A percentile compares a stretch with the other conserved stretches of the same genome.
Conservation (phyloP, 2,888 invertebrate genomes). For the Troides oblongomaculatus region DNA sequence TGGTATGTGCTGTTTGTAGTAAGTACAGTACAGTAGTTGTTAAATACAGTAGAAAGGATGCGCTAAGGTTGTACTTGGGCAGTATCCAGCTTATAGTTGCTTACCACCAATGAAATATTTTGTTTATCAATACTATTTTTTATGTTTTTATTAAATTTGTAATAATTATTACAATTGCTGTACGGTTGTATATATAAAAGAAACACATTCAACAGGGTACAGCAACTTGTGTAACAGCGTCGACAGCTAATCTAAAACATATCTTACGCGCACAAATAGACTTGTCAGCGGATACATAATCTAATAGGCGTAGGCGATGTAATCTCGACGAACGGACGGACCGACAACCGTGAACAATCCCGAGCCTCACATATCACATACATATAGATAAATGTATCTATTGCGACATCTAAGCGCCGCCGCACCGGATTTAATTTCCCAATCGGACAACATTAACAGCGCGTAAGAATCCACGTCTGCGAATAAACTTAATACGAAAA, state of each 20-base stretch:
- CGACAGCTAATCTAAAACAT: conserved; percentile 45
- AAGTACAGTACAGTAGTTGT: no score
- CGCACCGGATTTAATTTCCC: conserved; percentile 31
- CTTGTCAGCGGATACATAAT: conserved; percentile 57
- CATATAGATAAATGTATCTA: conserved; percentile 28
- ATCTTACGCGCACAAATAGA: conserved; percentile 53
- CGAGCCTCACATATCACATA: conserved; percentile 34
- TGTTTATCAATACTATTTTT: no score
- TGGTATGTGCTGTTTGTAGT: no score
- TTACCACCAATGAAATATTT: no score
- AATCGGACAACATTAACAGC: conserved; percentile 25
- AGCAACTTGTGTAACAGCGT: conserved; percentile 33
- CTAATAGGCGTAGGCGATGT: conserved; percentile 56
- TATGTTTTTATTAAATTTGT: no score
- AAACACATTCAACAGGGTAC: background rate
- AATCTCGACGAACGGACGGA: conserved; percentile 49
- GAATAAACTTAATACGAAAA: background rate
- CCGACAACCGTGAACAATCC: conserved; percentile 41
- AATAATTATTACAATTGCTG: no score
- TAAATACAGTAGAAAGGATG: no score
- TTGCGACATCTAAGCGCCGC: conserved; percentile 30
- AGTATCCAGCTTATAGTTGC: no score
- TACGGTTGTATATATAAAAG: no score
- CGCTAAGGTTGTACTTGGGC: no score
- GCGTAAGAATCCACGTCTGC: conserved; percentile 12